phyloP scores from a whole-genome alignment of 2,888 invertebrate genomes.

The Scaptodrosophila latifasciaeformis region DNA sequence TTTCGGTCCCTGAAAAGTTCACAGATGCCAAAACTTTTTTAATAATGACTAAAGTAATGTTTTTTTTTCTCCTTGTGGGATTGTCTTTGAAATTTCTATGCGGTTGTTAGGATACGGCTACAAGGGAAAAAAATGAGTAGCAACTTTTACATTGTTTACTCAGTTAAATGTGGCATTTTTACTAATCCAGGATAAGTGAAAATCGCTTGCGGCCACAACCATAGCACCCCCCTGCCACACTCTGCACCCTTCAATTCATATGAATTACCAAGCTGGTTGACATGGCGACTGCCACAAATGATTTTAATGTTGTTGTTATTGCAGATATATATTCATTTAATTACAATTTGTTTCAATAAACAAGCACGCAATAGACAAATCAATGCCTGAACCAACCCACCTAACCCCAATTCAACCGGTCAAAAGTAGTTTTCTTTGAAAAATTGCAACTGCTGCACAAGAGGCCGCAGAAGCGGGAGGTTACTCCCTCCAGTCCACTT shows the following conservation, averaged over 20 bases:
- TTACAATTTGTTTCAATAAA: slow-evolving; percentile 48
- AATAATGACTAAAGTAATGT: neutral
- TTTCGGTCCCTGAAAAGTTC: too few relatives aligned
- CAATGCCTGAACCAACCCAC: neutral
- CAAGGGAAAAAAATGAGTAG: slow-evolving; percentile 3
- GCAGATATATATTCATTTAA: slow-evolving; percentile 45
- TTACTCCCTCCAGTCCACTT: too few relatives aligned
- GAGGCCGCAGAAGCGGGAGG: neutral
- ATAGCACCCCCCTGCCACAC: slow-evolving; percentile 1
- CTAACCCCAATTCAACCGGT: neutral
- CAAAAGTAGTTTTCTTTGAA: neutral
- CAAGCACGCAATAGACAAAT: slow-evolving; percentile 5
- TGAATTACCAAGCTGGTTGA: slow-evolving; percentile 27
- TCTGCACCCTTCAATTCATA: neutral
- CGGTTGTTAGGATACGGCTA: neutral
- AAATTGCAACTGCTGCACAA: slow-evolving; percentile 23
- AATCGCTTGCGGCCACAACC: slow-evolving; percentile 43
- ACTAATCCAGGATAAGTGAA: slow-evolving; percentile 50
- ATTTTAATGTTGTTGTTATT: slow-evolving; percentile 10
- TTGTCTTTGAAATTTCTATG: too few relatives aligned
- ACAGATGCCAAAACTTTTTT: slow-evolving; percentile 12
- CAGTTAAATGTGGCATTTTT: slow-evolving; percentile 49
- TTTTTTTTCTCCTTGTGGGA: neutral
- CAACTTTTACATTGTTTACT: slow-evolving; percentile 35
- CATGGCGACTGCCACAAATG: slow-evolving; percentile 32